Evolutionary conservation across 2,797 vertebrate species (phyloP).

Genomic region (Cryptoprocta ferox): DNA sequence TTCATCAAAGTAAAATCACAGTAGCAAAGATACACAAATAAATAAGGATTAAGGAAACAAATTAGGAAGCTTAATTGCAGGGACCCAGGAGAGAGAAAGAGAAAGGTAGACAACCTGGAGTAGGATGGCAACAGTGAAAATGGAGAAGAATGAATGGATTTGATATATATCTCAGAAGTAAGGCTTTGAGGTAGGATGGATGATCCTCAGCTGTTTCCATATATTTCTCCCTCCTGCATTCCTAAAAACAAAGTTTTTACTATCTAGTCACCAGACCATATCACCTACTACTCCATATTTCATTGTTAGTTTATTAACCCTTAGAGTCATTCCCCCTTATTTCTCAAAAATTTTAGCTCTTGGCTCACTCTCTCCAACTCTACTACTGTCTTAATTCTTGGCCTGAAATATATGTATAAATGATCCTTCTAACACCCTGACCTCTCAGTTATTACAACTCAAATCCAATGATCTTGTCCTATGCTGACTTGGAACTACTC

Average conservation of each 20-base stretch:
- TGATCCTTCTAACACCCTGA: background rate
- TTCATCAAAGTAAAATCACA: background rate
- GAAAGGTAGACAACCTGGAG: background rate
- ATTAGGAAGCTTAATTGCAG: background rate
- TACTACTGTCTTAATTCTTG: background rate
- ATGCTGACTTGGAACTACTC: background rate
- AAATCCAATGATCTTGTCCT: background rate
- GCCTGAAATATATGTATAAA: background rate
- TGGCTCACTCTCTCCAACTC: background rate
- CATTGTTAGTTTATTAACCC: background rate
- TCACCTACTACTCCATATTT: background rate
- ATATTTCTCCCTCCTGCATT: background rate
- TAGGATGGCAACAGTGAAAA: background rate
- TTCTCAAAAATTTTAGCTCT: background rate
- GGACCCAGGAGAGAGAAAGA: background rate
- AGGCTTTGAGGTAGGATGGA: background rate
- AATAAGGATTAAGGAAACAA: background rate
- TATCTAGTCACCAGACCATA: background rate
- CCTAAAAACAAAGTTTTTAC: background rate
- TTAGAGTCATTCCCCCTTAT: background rate
- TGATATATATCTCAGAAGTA: background rate
- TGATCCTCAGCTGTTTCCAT: background rate
- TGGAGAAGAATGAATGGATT: background rate
- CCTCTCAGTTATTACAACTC: conserved; percentile 9
- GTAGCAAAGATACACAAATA: background rate